Percentiles rank a stretch among this genome's conserved stretches.
phyloP scores from a whole-genome alignment of 37 sponge, comb jelly and placozoan genomes.

The Oscarella lobularis region DNA sequence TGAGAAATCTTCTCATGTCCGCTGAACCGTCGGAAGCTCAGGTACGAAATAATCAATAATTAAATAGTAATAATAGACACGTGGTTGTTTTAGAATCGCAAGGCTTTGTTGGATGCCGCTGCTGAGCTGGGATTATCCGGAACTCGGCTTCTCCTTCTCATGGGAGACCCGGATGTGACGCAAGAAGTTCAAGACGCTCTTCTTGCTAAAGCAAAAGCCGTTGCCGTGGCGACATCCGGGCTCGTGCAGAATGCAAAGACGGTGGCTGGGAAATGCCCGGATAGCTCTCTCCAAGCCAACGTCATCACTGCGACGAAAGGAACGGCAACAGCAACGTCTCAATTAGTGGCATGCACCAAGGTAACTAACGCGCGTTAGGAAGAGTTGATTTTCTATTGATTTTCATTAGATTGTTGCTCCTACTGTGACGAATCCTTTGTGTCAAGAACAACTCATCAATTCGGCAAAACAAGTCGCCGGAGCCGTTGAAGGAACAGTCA shows the following conservation, averaged over 20 bases:
- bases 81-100: slow-evolving; percentile 34
- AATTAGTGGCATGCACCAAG: not conserved
- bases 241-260: slow-evolving; percentile 77
- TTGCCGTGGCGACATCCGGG: slow-evolving; percentile 65
- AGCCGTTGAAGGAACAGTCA: slow-evolving; percentile 17
- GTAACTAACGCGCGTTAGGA: no score
- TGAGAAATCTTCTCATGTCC: slow-evolving; percentile 9
- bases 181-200: slow-evolving; percentile 38
- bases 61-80: not conserved
- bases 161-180: slow-evolving; percentile 65
- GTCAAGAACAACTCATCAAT: slow-evolving; percentile 57
- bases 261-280: slow-evolving; percentile 56
- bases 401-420: slow-evolving; percentile 32
- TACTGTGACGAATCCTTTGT: slow-evolving; percentile 22
- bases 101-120: slow-evolving; percentile 50
- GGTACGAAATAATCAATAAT: not conserved
- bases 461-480: slow-evolving; percentile 32
- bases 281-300: slow-evolving; percentile 14
- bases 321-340: slow-evolving; percentile 1
- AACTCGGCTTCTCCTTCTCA: slow-evolving; percentile 44
- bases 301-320: slow-evolving; percentile 6
- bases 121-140: slow-evolving; percentile 70
- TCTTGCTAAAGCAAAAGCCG: slow-evolving; percentile 81
- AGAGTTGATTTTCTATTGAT: slow-evolving; percentile 17
- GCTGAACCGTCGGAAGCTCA: slow-evolving; percentile 1